phyloP scores from a whole-genome alignment of 2,888 invertebrate species.

The Smittia aterrima region DNA sequence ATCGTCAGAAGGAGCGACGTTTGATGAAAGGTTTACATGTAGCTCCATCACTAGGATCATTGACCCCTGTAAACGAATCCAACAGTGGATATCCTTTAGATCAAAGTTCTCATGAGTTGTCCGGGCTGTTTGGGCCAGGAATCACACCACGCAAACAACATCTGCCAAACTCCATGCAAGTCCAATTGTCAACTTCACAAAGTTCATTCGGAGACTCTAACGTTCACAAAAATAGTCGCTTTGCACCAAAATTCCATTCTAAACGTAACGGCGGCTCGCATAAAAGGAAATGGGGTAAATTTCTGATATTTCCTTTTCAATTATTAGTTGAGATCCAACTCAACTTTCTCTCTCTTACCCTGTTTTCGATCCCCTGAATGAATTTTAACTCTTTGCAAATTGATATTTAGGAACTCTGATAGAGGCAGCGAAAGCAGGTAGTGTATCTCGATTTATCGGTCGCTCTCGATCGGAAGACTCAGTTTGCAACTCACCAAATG shows the following conservation, averaged over 20 bases:
- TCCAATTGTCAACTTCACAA: slow-evolving; percentile 50
- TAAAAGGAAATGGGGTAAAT: slow-evolving; percentile 71
- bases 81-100: slow-evolving; percentile 67
- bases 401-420: slow-evolving; percentile 62
- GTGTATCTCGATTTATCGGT: slow-evolving; percentile 76
- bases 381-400: too few relatives aligned
- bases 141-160: slow-evolving; percentile 55
- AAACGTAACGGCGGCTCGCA: slow-evolving; percentile 62
- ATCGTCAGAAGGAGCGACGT: slow-evolving; percentile 86
- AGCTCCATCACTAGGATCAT: slow-evolving; percentile 62
- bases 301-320: background rate
- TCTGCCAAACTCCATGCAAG: slow-evolving; percentile 53
- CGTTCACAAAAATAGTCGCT: slow-evolving; percentile 46
- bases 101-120: slow-evolving; percentile 62
- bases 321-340: background rate
- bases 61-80: slow-evolving; percentile 77
- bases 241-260: slow-evolving; percentile 49
- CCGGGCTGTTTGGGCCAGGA: slow-evolving; percentile 60
- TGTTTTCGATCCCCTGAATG: background rate
- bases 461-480: slow-evolving; percentile 81
- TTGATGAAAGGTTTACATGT: slow-evolving; percentile 95
- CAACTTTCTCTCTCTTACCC: background rate
- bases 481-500: slow-evolving; percentile 61
- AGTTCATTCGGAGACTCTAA: slow-evolving; percentile 47
- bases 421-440: slow-evolving; percentile 80